phyloP scores from a whole-genome alignment of 2,888 invertebrate species.

The Chloroclystis v-ata region DNA sequence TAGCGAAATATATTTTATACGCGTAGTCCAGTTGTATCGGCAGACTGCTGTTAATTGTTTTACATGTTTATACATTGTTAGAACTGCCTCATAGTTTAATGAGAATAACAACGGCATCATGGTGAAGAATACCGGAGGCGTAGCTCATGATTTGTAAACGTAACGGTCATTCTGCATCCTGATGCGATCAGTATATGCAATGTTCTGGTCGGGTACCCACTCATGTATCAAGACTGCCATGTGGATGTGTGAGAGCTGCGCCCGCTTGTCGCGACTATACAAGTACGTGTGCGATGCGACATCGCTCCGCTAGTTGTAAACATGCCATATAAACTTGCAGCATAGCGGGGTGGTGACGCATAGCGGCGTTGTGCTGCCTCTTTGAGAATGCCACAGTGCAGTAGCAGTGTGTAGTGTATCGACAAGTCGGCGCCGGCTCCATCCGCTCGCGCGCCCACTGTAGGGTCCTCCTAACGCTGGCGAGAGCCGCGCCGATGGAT shows the following conservation, averaged over 20 bases:
- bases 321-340: slow-evolving; percentile 16
- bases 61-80: slow-evolving; percentile 22
- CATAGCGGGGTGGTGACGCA: slow-evolving; percentile 8
- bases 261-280: slow-evolving; percentile 8
- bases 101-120: slow-evolving; percentile 5
- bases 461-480: slow-evolving; percentile 17
- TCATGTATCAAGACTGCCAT: slow-evolving; percentile 25
- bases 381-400: neutral
- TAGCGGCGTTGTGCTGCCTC: slow-evolving; percentile 2
- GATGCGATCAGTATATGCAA: slow-evolving; percentile 12
- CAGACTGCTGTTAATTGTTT: slow-evolving; percentile 17
- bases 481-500: slow-evolving; percentile 11
- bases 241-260: slow-evolving; percentile 14
- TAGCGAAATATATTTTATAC: slow-evolving; percentile 13
- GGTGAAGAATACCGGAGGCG: slow-evolving; percentile 9
- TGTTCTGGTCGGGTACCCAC: slow-evolving; percentile 23
- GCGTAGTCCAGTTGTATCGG: slow-evolving; percentile 15
- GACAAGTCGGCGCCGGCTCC: slow-evolving; percentile 11
- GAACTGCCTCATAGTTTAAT: slow-evolving; percentile 17
- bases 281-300: slow-evolving; percentile 7
- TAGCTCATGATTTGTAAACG: slow-evolving; percentile 9
- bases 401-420: neutral
- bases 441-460: slow-evolving; percentile 12
- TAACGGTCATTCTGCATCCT: slow-evolving; percentile 9
- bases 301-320: slow-evolving; percentile 11